Conservation (phyloP, 2,888 invertebrate genomes). For the Drosophila phalerata region DNA sequence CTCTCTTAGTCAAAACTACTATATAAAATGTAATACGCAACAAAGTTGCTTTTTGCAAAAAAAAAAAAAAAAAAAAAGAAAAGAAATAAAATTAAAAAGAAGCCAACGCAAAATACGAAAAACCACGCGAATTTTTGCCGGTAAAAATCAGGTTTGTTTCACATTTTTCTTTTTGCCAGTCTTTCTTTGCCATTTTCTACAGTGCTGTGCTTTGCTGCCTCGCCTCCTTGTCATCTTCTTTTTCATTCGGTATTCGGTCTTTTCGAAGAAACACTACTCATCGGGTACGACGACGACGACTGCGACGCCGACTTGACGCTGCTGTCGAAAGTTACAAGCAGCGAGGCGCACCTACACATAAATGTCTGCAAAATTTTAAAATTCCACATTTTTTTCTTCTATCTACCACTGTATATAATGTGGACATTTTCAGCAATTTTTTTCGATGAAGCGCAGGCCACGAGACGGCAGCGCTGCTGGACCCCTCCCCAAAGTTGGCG, state of each 20-base stretch:
- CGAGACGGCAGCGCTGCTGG: constrained; percentile 59
- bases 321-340: constrained; percentile 43
- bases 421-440: constrained; percentile 37
- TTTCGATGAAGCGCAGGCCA: constrained; percentile 51
- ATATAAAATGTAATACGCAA: constrained; percentile 60
- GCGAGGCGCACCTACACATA: constrained; percentile 59
- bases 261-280: constrained; percentile 77
- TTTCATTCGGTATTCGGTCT: constrained; percentile 60
- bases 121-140: constrained; percentile 81
- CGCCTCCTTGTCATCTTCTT: constrained; percentile 64
- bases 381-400: constrained; percentile 39
- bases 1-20: constrained; percentile 32
- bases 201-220: constrained; percentile 29
- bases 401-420: constrained; percentile 33
- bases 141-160: constrained; percentile 82
- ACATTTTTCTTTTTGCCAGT: constrained; percentile 61
- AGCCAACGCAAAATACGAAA: constrained; percentile 51
- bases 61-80: too few relatives aligned
- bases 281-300: constrained; percentile 58
- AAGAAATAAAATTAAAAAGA: too few relatives aligned
- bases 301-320: constrained; percentile 61
- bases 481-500: constrained; percentile 77
- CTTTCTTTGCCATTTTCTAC: constrained; percentile 57
- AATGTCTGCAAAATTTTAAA: constrained; percentile 54
- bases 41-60: constrained; percentile 44